Percentiles rank a stretch among this genome's conserved stretches.
phyloP scores from a whole-genome alignment of 2,113 vertebrate genomes.

The Oncorhynchus keta region DNA sequence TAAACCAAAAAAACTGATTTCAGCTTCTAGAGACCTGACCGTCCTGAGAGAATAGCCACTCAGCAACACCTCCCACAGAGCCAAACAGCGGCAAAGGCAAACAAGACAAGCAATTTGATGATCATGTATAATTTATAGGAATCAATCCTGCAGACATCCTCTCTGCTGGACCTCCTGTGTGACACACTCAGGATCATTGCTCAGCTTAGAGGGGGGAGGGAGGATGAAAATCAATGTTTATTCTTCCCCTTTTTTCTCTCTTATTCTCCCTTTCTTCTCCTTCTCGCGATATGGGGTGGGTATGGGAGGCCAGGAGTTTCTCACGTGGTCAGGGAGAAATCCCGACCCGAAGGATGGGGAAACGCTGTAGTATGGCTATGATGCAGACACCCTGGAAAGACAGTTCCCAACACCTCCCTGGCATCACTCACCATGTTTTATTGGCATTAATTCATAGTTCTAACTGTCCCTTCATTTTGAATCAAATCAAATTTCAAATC shows the following conservation, averaged over 20 bases:
- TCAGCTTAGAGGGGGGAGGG: constrained; percentile 18
- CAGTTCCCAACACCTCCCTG: neutral
- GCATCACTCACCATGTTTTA: no score
- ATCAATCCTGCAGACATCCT: constrained; percentile 51
- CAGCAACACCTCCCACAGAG: constrained; percentile 5
- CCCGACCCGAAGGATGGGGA: neutral
- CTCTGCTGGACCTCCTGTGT: constrained; percentile 28
- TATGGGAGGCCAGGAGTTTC: neutral
- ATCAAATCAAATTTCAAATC: no score
- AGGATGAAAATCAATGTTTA: constrained; percentile 60
- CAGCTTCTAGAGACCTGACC: neutral
- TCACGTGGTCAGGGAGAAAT: neutral
- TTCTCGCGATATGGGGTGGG: neutral
- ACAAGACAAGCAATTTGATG: constrained; percentile 41
- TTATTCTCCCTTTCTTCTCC: constrained; percentile 11
- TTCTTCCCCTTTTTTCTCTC: constrained; percentile 30
- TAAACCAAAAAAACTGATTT: no score
- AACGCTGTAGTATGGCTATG: no score
- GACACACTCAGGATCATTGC: constrained; percentile 47
- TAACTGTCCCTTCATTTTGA: no score
- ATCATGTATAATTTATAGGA: constrained; percentile 69
- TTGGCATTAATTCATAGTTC: no score
- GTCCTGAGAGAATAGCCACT: neutral
- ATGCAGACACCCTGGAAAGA: no score
- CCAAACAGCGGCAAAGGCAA: constrained; percentile 8